Evolutionary conservation across 2,113 vertebrate genomes (phyloP).

Genomic region (Thermophis baileyi): DNA sequence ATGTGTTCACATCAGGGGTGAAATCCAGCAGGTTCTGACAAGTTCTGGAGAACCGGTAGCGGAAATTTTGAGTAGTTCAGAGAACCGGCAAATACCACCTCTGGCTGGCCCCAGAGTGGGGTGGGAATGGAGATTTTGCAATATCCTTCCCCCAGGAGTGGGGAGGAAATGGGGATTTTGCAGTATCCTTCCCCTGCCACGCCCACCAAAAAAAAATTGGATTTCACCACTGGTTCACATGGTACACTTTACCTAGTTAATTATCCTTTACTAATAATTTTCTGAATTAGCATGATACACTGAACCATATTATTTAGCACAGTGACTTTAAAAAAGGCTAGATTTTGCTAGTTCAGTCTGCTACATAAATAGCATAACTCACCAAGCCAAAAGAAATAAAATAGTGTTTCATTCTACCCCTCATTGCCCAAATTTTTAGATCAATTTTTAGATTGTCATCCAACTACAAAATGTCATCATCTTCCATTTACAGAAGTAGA

Average conservation of each 20-base stretch:
- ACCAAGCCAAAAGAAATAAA: not conserved
- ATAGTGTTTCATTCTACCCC: not conserved
- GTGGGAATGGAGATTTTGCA: no score
- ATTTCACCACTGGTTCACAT: no score
- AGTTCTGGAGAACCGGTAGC: no score
- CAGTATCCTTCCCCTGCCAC: no score
- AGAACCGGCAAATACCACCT: no score
- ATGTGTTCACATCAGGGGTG: not conserved
- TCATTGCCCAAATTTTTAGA: not conserved
- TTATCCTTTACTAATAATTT: not conserved
- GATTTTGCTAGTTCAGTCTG: not conserved
- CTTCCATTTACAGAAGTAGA: not conserved
- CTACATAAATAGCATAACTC: not conserved
- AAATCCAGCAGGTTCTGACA: no score
- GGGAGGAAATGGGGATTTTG: no score
- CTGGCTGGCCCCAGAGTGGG: no score
- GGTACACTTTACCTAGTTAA: not conserved
- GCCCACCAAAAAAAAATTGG: no score
- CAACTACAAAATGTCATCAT: not conserved
- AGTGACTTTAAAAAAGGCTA: not conserved
- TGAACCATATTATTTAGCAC: not conserved
- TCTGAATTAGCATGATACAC: not conserved
- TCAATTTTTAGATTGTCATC: not conserved
- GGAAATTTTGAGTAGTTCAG: no score
- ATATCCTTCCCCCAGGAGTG: no score